phyloP scores from a whole-genome alignment of 2,797 vertebrate species.

The Discoglossus pictus region DNA sequence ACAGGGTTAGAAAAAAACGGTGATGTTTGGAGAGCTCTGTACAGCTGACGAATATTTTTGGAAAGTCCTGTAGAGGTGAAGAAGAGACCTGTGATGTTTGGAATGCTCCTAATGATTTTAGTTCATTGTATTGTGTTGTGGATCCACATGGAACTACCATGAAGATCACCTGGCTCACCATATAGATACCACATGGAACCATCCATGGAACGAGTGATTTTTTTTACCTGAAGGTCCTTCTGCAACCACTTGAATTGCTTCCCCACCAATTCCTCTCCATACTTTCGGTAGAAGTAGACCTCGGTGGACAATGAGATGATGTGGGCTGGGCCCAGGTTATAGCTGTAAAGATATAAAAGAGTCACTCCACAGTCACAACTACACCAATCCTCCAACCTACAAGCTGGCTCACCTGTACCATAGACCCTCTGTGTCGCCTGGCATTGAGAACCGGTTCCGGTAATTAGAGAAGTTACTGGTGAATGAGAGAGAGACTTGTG shows the following conservation, averaged over 20 bases:
- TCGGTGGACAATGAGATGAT: constrained; percentile 88
- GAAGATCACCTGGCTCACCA: too few species aligned
- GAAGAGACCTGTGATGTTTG: too few species aligned
- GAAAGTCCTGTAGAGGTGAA: too few species aligned
- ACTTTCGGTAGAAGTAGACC: constrained; percentile 84
- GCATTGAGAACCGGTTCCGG: constrained; percentile 87
- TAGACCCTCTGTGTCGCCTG: constrained; percentile 78
- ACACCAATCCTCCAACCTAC: neutral
- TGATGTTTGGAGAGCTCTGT: too few species aligned
- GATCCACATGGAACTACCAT: too few species aligned
- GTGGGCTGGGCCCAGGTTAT: constrained; percentile 84
- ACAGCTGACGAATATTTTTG: too few species aligned
- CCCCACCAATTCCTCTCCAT: constrained; percentile 76
- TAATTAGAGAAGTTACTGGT: constrained; percentile 91
- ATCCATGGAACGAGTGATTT: too few species aligned
- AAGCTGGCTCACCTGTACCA: constrained; percentile 83
- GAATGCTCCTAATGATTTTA: too few species aligned
- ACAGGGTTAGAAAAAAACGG: too few species aligned
- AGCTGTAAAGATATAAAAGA: constrained; percentile 64
- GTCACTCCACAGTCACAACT: neutral
- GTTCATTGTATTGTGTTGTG: too few species aligned
- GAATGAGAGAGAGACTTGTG: neutral
- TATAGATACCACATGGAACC: too few species aligned
- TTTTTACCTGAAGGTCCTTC: constrained; percentile 79
- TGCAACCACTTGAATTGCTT: constrained; percentile 82